These are phyloP conservation scores for Teleopsis dalmanni DNA, from an alignment of 1,140 invertebrate species.

Conservation along the genomic window DNA sequence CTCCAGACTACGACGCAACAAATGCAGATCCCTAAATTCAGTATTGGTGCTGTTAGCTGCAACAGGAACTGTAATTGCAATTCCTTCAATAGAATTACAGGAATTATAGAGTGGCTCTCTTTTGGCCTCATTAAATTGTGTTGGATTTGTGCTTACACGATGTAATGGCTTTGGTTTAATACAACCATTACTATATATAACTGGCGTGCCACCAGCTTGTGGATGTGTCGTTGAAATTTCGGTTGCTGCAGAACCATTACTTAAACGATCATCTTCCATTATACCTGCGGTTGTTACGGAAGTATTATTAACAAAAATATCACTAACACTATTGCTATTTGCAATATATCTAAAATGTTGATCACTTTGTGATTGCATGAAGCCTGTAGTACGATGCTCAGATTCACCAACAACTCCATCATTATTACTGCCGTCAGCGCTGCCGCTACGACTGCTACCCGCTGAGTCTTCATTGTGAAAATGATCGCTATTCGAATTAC, in stretches of 20 bases:
- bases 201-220: constrained; percentile 14
- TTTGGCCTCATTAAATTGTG: constrained; percentile 1
- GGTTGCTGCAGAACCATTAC: background rate
- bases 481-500: constrained; percentile 17
- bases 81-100: constrained; percentile 17
- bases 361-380: constrained; percentile 37
- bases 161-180: constrained; percentile 35
- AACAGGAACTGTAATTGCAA: constrained; percentile 15
- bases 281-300: constrained; percentile 15
- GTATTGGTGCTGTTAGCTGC: background rate
- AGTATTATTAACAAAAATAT: constrained; percentile 39
- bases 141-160: constrained; percentile 13
- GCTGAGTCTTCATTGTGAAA: constrained; percentile 1
- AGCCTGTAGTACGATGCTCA: constrained; percentile 8
- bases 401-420: background rate
- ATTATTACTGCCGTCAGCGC: constrained; percentile 1
- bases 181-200: constrained; percentile 28
- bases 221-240: background rate
- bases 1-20: constrained; percentile 26
- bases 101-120: constrained; percentile 14
- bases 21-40: constrained; percentile 14
- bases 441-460: constrained; percentile 2
- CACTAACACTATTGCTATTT: constrained; percentile 38
- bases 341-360: constrained; percentile 38
- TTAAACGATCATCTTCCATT: background rate